Conservation (phyloP, 2,888 invertebrate species). For the Polyploca ridens region DNA sequence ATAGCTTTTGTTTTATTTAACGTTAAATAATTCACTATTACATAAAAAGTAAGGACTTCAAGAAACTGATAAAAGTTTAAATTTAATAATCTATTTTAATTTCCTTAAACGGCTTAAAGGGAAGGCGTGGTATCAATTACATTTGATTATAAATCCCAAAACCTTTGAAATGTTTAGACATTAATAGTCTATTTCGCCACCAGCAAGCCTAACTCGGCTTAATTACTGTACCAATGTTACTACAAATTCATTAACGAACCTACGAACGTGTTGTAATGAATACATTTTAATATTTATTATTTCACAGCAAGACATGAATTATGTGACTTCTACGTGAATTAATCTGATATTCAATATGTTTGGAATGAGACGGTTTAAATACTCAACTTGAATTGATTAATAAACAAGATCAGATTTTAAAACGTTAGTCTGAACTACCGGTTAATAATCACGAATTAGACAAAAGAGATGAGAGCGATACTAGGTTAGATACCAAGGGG, state of each 20-base stretch:
- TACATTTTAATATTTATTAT: slow-evolving; percentile 38
- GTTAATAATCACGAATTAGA: neutral
- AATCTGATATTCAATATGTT: slow-evolving; percentile 31
- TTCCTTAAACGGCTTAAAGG: neutral
- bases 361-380: slow-evolving; percentile 16
- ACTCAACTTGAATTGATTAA: slow-evolving; percentile 15
- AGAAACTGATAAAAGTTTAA: neutral
- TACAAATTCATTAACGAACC: slow-evolving; percentile 31
- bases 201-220: neutral
- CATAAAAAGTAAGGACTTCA: neutral
- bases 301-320: slow-evolving; percentile 45
- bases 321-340: slow-evolving; percentile 36
- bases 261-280: slow-evolving; percentile 35
- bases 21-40: no score
- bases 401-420: neutral
- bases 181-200: neutral
- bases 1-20: no score
- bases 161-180: neutral
- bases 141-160: slow-evolving; percentile 8
- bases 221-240: slow-evolving; percentile 15
- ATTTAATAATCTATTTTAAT: neutral
- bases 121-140: slow-evolving; percentile 1
- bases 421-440: neutral
- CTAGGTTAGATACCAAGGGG: no score
- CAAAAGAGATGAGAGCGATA: no score